A percentile compares a stretch with the other conserved stretches of the same genome.
phyloP scores from a whole-genome alignment of 2,888 invertebrate genomes.

The Adineta ricciae region DNA sequence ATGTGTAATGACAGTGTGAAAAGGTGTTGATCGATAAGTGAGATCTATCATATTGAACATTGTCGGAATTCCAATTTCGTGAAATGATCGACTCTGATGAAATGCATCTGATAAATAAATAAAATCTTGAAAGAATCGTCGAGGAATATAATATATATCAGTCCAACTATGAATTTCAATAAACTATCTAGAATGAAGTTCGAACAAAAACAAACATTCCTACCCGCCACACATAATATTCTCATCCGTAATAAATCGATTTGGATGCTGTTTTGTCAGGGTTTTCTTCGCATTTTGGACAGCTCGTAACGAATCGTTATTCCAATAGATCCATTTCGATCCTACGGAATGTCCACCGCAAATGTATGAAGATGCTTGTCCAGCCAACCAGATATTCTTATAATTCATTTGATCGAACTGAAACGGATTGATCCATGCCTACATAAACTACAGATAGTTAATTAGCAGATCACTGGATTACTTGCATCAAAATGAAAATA shows the following conservation, averaged over 20 bases:
- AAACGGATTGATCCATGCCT: not conserved
- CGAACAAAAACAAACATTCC: not conserved
- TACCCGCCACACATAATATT: not conserved
- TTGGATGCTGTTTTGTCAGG: not conserved
- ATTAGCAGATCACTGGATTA: no score
- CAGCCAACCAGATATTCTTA: not conserved
- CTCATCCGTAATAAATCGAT: not conserved
- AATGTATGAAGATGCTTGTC: not conserved
- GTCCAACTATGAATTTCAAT: not conserved
- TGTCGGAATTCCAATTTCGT: not conserved
- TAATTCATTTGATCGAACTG: not conserved
- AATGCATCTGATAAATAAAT: not conserved
- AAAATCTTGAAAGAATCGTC: not conserved
- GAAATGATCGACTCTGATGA: not conserved
- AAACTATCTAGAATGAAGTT: no score
- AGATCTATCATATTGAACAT: not conserved
- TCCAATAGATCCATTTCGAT: not conserved
- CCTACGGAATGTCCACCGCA: not conserved
- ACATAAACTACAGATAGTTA: not conserved
- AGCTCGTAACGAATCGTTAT: not conserved
- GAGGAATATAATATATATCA: not conserved
- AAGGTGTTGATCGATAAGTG: not conserved
- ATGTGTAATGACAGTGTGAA: not conserved
- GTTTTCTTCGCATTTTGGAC: not conserved
- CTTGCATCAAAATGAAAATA: not conserved